These are phyloP conservation scores for Synaphobranchus kaupii DNA, from an alignment of 2,797 vertebrate genomes.

Conservation along the genomic window DNA sequence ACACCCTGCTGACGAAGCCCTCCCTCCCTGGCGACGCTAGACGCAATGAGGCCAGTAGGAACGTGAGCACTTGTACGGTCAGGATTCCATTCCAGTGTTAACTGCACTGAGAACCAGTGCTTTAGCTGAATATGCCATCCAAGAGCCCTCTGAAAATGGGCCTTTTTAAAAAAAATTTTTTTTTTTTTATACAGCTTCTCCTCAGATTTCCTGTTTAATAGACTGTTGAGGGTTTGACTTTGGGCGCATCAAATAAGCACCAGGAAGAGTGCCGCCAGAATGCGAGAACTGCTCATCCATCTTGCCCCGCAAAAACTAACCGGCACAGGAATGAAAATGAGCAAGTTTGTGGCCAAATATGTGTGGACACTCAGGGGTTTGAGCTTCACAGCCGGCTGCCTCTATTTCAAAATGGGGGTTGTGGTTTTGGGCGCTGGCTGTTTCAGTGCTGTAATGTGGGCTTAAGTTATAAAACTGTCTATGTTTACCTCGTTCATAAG, in stretches of 20 bases:
- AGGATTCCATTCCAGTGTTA: background rate
- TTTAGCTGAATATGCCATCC: background rate
- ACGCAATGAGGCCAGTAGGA: background rate
- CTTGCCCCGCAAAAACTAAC: background rate
- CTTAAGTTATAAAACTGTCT: conserved; percentile 13
- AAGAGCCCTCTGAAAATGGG: background rate
- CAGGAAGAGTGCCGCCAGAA: background rate
- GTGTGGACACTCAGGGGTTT: background rate
- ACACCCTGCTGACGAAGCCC: background rate
- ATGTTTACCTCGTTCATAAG: conserved; percentile 21
- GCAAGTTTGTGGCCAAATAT: background rate
- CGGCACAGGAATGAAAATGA: background rate
- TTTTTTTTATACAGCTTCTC: background rate
- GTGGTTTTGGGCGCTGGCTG: background rate
- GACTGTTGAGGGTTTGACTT: background rate
- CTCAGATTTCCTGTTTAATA: background rate
- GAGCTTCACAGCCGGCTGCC: background rate
- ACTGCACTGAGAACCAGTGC: background rate
- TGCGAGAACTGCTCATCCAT: background rate
- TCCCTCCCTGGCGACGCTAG: background rate
- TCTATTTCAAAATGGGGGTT: background rate
- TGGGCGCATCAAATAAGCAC: background rate
- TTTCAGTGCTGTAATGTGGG: background rate
- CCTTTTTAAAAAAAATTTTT: background rate
- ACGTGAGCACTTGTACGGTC: background rate